These are phyloP conservation scores for Anser cygnoides DNA, from an alignment of 2,113 vertebrate species.

Conservation along the genomic window DNA sequence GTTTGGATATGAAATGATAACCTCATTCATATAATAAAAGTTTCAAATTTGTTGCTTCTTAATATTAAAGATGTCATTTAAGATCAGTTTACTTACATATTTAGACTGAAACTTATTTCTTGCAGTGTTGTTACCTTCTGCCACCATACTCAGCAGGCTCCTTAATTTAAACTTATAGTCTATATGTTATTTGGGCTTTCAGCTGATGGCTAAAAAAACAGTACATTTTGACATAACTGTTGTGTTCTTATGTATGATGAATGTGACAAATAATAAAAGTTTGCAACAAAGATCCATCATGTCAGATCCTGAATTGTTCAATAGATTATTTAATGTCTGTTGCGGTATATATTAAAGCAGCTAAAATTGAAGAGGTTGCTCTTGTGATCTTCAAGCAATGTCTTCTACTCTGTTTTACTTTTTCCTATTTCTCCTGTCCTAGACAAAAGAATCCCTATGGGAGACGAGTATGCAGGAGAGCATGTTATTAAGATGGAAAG, in stretches of 20 bases:
- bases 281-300: background rate
- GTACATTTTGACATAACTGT: background rate
- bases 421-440: background rate
- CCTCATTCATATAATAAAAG: background rate
- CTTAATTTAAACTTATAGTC: background rate
- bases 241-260: background rate
- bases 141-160: background rate
- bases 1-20: background rate
- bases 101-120: background rate
- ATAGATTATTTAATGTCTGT: background rate
- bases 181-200: background rate
- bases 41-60: background rate
- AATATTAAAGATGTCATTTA: background rate
- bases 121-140: background rate
- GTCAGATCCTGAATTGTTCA: background rate
- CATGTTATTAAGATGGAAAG: background rate
- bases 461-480: background rate
- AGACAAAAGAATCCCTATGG: background rate
- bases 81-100: background rate
- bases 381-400: background rate
- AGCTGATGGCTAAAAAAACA: background rate
- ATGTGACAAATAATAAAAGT: background rate
- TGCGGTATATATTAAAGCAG: background rate
- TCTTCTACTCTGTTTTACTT: background rate
- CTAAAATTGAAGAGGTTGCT: background rate